Evolutionary conservation across 2,888 invertebrate species (phyloP), one percentile per base, ranked within the genome.

Genomic region (Eupithecia insigniata): DNA sequence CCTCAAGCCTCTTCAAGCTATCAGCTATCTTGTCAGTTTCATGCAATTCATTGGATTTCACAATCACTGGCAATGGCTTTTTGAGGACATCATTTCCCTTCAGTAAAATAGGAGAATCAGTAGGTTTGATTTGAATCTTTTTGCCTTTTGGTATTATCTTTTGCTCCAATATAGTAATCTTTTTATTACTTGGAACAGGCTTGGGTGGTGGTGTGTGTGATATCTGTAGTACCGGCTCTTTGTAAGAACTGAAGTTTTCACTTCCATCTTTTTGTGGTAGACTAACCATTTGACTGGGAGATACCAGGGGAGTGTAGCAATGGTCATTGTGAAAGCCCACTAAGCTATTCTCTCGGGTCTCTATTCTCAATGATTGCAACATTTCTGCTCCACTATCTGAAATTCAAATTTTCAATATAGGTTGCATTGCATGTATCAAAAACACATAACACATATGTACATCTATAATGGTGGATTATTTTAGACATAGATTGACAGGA

Each of bases 241-340:
- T 89, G 87, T 88, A 93, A 51, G 84, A 82, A 69, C 86, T 74
- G 76, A 87, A 86, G 75, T 79, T 85, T 34, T 92, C 92, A 84
- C 79, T 90, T 71, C 82, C 85, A 70, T 69, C 74, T 39, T 43
- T 67, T 76, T 90, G 90, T 72, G 92, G 88, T 75, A 68, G 32
- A 62, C 67, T 73, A 18, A 86, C 66, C 71, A 85, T 87, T 82
- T 95, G 95, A 81, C 95, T 95, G 39, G 96, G 96, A 71, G 96
- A 96, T 43, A 95, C 96, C 51, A 96, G 95, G 64, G 96, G 95
- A 62, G 97, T 97, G 80, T 97, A 97, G 84, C 97, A 97, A 84
- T 98, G 97, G 87, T 97, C 97, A 91, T 97, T 96, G 83, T 96
- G 95, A 80, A 96, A 96, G 6, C 96, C 95, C 81, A 96, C 94